These are phyloP conservation scores for Aspidiotus destructor DNA, from an alignment of 2,888 invertebrate genomes.

Conservation along the genomic window DNA sequence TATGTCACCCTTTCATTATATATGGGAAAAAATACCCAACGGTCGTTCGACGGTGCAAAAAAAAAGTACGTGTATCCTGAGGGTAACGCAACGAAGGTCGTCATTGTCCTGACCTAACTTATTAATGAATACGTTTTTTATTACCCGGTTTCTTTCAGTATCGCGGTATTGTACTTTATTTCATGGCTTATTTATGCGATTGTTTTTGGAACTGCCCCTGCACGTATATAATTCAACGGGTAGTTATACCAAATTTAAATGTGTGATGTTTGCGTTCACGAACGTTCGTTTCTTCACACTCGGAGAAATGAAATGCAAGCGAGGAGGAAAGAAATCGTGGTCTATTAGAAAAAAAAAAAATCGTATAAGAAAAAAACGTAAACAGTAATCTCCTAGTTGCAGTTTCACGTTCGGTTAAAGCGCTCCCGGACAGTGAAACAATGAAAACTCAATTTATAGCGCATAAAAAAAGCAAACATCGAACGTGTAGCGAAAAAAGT, in stretches of 20 bases:
- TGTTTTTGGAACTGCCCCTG: constrained; percentile 29
- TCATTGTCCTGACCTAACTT: constrained; percentile 27
- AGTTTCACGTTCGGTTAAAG: constrained; percentile 22
- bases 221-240: constrained; percentile 16
- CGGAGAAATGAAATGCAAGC: not conserved
- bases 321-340: constrained; percentile 14
- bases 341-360: not conserved
- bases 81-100: constrained; percentile 23
- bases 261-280: constrained; percentile 14
- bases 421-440: constrained; percentile 5
- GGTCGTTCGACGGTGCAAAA: constrained; percentile 25
- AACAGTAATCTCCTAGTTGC: constrained; percentile 11
- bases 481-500: constrained; percentile 13
- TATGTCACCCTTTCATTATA: constrained; percentile 21
- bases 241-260: constrained; percentile 18
- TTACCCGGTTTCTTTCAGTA: constrained; percentile 19
- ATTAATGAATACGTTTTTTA: constrained; percentile 31
- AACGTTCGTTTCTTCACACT: constrained; percentile 27
- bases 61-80: constrained; percentile 17
- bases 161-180: constrained; percentile 27
- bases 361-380: constrained; percentile 12
- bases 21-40: constrained; percentile 28
- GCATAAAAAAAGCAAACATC: constrained; percentile 6
- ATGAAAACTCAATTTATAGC: constrained; percentile 23
- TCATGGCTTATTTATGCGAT: constrained; percentile 31